phyloP scores from a whole-genome alignment of 2,888 invertebrate species.

The Lithosia quadra region DNA sequence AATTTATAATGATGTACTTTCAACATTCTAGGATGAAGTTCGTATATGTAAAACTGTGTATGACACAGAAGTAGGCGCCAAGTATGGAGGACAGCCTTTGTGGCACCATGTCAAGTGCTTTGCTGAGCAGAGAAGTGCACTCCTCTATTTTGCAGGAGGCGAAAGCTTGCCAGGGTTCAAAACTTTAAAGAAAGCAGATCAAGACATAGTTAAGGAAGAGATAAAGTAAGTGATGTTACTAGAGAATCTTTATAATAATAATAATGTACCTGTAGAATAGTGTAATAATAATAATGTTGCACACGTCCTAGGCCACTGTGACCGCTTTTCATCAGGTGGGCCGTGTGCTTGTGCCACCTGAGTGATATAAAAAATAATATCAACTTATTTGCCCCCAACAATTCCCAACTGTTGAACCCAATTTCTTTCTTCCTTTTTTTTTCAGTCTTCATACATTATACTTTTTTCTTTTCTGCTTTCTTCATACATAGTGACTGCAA shows the following conservation, averaged over 20 bases:
- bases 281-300: no score
- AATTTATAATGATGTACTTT: neutral
- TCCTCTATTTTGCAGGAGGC: conserved; percentile 91
- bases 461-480: no score
- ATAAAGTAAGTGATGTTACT: conserved; percentile 86
- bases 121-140: conserved; percentile 89
- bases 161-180: conserved; percentile 93
- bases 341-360: no score
- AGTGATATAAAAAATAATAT: no score
- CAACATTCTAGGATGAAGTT: conserved; percentile 87
- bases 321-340: no score
- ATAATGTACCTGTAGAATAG: no score
- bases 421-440: no score
- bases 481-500: no score
- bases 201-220: conserved; percentile 87
- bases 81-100: conserved; percentile 93
- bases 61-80: conserved; percentile 92
- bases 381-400: no score
- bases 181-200: conserved; percentile 90
- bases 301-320: no score
- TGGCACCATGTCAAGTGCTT: conserved; percentile 98
- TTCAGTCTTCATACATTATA: no score
- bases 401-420: no score
- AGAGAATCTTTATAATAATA: neutral
- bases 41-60: conserved; percentile 94